phyloP scores from a whole-genome alignment of 1,140 invertebrate genomes.

The Dinoponera quadriceps region DNA sequence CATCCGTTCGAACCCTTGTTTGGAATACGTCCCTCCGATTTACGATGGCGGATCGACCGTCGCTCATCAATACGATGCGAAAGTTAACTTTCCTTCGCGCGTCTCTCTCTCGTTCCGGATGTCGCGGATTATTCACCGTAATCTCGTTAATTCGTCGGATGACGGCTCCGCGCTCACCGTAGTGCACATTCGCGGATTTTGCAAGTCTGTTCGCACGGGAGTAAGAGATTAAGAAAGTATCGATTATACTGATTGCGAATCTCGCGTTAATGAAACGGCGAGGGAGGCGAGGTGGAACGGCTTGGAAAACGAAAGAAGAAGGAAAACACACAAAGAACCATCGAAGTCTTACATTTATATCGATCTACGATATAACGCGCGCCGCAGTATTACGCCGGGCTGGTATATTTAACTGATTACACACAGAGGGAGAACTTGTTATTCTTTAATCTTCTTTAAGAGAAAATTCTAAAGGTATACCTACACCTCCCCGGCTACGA shows the following conservation, averaged over 20 bases:
- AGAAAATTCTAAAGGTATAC: neutral
- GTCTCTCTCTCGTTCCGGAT: slow-evolving; percentile 11
- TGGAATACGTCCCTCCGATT: slow-evolving; percentile 30
- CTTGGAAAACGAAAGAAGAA: neutral
- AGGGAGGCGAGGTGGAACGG: too few relatives aligned
- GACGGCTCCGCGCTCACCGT: neutral
- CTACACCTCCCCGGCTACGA: neutral
- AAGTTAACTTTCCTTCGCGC: slow-evolving; percentile 44
- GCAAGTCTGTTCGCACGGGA: slow-evolving; percentile 19
- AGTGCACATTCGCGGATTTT: slow-evolving; percentile 6
- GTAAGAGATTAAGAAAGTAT: slow-evolving; percentile 52
- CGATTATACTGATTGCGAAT: slow-evolving; percentile 16
- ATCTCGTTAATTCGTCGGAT: slow-evolving; percentile 41
- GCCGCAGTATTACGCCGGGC: neutral
- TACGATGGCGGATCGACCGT: slow-evolving; percentile 26
- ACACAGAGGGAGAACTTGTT: neutral
- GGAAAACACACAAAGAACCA: neutral
- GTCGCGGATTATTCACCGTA: slow-evolving; percentile 5
- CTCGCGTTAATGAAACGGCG: neutral
- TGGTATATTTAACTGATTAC: slow-evolving; percentile 19
- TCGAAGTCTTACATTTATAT: slow-evolving; percentile 1
- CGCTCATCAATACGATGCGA: slow-evolving; percentile 44
- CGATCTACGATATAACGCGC: neutral
- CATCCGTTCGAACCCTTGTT: slow-evolving; percentile 49
- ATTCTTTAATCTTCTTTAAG: neutral